Evolutionary conservation across 1,140 invertebrate species (phyloP).

Genomic region (Spodoptera frugiperda): DNA sequence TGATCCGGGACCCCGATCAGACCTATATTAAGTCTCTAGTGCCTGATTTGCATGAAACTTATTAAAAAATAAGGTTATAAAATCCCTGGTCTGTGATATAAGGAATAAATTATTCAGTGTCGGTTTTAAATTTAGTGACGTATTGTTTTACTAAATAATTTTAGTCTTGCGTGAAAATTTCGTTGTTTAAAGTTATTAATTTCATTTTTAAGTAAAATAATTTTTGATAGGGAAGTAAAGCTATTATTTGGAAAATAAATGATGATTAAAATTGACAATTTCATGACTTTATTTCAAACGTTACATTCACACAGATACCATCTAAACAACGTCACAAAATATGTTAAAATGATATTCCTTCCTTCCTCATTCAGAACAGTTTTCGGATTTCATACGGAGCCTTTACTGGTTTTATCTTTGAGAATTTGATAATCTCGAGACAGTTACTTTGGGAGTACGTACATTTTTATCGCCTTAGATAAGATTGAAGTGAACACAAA

Average conservation of each 20-base stretch:
- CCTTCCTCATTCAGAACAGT: slow-evolving; percentile 4
- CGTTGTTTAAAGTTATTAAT: background rate
- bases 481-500: slow-evolving; percentile 31
- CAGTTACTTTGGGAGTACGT: slow-evolving; percentile 26
- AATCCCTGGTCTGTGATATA: slow-evolving; percentile 55
- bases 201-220: too few species aligned
- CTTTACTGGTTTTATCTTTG: slow-evolving; percentile 17
- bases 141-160: slow-evolving; percentile 9
- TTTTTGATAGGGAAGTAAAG: too few species aligned
- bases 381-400: slow-evolving; percentile 28
- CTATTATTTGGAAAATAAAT: too few species aligned
- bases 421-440: slow-evolving; percentile 32
- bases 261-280: background rate
- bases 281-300: too few species aligned
- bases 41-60: slow-evolving; percentile 81
- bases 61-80: slow-evolving; percentile 74
- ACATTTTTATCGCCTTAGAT: slow-evolving; percentile 24
- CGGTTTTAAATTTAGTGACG: slow-evolving; percentile 55
- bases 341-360: background rate
- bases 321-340: background rate
- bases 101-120: slow-evolving; percentile 59
- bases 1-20: slow-evolving; percentile 73
- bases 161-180: background rate
- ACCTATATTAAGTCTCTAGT: slow-evolving; percentile 78
- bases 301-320: too few species aligned